Percentiles rank a stretch among this genome's conserved stretches.
Conservation (phyloP, 1,140 invertebrate species). For the Drosophila neocordata region DNA sequence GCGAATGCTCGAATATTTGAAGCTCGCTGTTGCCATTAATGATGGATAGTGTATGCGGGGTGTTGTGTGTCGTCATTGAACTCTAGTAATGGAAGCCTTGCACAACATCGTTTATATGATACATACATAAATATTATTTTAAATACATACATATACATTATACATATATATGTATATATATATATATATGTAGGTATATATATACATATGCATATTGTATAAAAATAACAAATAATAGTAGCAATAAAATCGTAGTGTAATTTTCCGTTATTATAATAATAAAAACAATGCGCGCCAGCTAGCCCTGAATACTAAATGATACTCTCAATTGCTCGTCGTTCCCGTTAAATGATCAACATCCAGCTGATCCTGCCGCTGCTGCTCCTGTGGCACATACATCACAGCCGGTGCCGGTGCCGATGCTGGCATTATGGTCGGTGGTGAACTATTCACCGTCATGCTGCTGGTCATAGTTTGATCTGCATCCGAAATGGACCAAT, state of each 20-base stretch:
- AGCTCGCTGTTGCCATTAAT: slow-evolving; percentile 53
- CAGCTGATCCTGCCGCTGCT: slow-evolving; percentile 35
- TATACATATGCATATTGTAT: slow-evolving; percentile 59
- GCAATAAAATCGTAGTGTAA: slow-evolving; percentile 79
- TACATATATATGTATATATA: slow-evolving; percentile 49
- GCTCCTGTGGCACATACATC: slow-evolving; percentile 72
- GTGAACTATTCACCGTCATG: slow-evolving; percentile 41
- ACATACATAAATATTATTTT: slow-evolving; percentile 75
- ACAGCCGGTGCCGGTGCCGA: slow-evolving; percentile 39
- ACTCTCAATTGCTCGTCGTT: slow-evolving; percentile 67
- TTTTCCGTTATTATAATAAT: slow-evolving; percentile 62
- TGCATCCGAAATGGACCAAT: slow-evolving; percentile 78
- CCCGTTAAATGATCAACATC: slow-evolving; percentile 36
- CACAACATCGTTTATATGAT: slow-evolving; percentile 72
- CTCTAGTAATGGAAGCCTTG: slow-evolving; percentile 73
- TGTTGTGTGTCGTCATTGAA: slow-evolving; percentile 46
- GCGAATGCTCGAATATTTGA: slow-evolving; percentile 63
- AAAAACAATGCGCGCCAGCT: slow-evolving; percentile 74
- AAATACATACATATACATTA: slow-evolving; percentile 69
- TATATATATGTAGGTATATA: slow-evolving; percentile 46
- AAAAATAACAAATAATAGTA: slow-evolving; percentile 80
- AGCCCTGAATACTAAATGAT: slow-evolving; percentile 70
- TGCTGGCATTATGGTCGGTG: slow-evolving; percentile 7
- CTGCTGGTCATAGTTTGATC: slow-evolving; percentile 58
- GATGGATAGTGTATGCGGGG: slow-evolving; percentile 12